Conservation (phyloP, 2,113 vertebrate genomes). For the Chelonoidis abingdonii region DNA sequence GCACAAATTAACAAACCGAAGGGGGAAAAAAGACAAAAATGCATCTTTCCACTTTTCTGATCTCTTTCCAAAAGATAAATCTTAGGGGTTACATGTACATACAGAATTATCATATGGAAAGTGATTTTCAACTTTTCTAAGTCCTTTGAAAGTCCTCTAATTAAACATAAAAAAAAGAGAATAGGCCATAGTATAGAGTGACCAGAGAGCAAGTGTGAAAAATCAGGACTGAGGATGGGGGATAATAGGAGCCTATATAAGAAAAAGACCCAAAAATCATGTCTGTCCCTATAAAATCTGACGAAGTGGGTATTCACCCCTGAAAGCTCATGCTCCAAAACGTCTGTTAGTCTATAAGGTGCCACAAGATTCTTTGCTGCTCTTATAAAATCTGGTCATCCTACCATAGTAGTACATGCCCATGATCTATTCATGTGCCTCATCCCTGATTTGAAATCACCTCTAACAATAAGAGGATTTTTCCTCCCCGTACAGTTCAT, state of each 20-base stretch:
- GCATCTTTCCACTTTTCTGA: not conserved
- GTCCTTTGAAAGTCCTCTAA: not conserved
- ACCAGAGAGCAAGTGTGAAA: too few species aligned
- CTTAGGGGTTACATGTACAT: not conserved
- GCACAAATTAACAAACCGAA: not conserved
- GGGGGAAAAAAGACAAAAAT: not conserved
- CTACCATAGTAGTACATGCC: not conserved
- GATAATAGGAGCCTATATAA: too few species aligned
- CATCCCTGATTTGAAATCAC: not conserved
- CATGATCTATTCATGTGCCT: not conserved
- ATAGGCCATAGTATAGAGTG: not conserved
- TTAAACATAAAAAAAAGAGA: rapidly evolving
- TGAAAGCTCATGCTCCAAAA: too few species aligned
- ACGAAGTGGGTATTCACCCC: too few species aligned
- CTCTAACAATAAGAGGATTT: not conserved
- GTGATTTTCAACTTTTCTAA: not conserved
- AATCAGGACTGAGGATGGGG: too few species aligned
- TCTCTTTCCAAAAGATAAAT: not conserved
- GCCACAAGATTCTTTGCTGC: too few species aligned
- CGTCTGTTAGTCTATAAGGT: too few species aligned
- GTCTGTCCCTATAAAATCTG: too few species aligned
- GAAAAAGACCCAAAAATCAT: too few species aligned
- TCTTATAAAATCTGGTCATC: too few species aligned
- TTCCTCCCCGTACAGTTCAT: not conserved
- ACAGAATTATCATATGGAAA: not conserved